Evolutionary conservation across 2,113 vertebrate genomes (phyloP).

Genomic region (Cygnus atratus): DNA sequence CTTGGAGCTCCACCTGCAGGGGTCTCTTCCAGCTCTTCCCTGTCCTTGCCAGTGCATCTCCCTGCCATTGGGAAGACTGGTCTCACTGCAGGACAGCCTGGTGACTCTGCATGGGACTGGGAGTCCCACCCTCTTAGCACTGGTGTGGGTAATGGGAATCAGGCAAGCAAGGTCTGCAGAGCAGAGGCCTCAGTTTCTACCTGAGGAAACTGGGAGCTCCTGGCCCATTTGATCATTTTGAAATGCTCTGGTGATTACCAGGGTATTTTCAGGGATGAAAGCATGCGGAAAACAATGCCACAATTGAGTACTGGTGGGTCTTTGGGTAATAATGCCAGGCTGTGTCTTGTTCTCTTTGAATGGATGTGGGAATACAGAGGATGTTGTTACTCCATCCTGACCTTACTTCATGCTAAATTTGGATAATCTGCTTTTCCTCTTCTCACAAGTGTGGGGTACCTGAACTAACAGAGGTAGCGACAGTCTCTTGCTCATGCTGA

Average conservation of each 20-base stretch:
- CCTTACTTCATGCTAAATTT: background rate
- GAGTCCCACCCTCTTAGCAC: background rate
- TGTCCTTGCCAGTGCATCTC: background rate
- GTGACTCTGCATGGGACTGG: background rate
- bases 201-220: background rate
- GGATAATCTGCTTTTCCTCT: background rate
- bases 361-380: background rate
- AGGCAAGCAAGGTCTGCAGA: background rate
- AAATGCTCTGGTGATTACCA: background rate
- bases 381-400: background rate
- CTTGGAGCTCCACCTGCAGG: background rate
- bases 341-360: background rate
- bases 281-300: background rate
- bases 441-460: rapidly evolving
- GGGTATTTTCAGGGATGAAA: background rate
- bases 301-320: background rate
- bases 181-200: background rate
- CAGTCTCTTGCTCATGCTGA: background rate
- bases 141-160: background rate
- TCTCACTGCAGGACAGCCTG: background rate
- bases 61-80: background rate
- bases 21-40: background rate
- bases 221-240: background rate
- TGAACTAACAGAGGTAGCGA: rapidly evolving
- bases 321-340: background rate